Conservation (phyloP, 2,797 vertebrate species). For the Myotis findleyi region DNA sequence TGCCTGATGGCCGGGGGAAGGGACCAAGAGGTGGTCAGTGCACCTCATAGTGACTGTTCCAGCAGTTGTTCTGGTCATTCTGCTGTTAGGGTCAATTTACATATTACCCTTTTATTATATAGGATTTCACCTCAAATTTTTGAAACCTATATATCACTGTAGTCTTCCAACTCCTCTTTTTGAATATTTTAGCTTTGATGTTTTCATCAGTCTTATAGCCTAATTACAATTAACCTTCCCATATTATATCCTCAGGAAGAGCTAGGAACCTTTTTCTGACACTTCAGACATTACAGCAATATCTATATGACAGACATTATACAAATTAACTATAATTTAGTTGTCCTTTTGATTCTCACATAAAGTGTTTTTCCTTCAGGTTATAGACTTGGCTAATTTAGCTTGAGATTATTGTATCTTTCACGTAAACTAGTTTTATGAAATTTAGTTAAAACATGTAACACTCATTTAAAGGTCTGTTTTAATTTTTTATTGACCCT, state of each 20-base stretch:
- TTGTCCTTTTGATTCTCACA: constrained; percentile 12
- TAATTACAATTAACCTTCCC: not conserved
- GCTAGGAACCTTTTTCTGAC: not conserved
- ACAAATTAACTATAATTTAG: constrained; percentile 15
- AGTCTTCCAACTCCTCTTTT: not conserved
- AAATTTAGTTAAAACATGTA: constrained; percentile 21
- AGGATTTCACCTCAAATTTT: not conserved
- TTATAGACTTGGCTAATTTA: constrained; percentile 16
- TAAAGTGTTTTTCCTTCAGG: constrained; percentile 25
- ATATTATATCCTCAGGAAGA: not conserved
- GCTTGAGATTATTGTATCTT: not conserved
- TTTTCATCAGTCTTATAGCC: not conserved
- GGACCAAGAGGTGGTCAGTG: no score
- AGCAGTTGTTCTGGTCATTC: no score
- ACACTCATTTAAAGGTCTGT: not conserved
- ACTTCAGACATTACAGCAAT: not conserved
- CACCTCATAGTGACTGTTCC: no score
- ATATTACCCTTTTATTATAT: no score
- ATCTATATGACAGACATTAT: not conserved
- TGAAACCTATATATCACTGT: not conserved
- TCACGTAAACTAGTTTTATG: not conserved
- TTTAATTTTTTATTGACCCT: not conserved
- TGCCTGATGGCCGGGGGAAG: no score
- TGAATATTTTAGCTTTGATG: not conserved
- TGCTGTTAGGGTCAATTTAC: no score